Percentiles rank a stretch among this genome's conserved stretches.
phyloP scores from a whole-genome alignment of 1,140 invertebrate genomes.

The Laupala kohalensis region DNA sequence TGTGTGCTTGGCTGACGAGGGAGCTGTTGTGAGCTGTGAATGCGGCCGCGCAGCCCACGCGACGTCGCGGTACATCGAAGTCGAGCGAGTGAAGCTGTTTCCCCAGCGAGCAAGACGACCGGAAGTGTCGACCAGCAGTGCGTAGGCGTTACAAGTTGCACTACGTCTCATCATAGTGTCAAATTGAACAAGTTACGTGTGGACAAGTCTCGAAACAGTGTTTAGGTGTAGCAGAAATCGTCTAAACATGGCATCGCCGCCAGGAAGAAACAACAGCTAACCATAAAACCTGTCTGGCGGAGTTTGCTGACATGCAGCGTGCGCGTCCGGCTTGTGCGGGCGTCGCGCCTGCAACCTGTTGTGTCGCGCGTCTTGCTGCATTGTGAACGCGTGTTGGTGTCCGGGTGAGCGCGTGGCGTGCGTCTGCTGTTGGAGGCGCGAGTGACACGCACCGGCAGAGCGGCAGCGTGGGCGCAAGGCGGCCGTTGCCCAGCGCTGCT shows the following conservation, averaged over 20 bases:
- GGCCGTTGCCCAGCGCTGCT: no score
- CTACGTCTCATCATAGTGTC: not conserved
- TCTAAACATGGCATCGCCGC: not conserved
- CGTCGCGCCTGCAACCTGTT: not conserved
- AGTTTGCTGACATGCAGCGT: constrained; percentile 1
- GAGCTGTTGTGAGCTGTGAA: constrained; percentile 8
- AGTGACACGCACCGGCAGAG: not conserved
- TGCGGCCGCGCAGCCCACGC: constrained; percentile 8
- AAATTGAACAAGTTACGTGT: not conserved
- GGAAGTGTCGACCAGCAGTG: not conserved
- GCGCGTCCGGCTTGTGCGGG: not conserved
- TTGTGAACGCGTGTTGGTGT: not conserved
- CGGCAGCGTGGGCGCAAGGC: no score
- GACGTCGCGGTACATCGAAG: no score
- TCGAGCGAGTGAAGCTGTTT: no score
- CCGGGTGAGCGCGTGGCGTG: not conserved
- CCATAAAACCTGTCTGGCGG: not conserved
- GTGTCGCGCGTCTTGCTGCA: not conserved
- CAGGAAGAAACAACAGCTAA: not conserved
- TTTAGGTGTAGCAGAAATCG: not conserved
- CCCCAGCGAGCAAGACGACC: not conserved
- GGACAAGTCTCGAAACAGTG: not conserved
- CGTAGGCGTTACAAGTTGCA: not conserved
- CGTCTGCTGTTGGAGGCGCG: not conserved
- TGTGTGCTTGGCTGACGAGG: constrained; percentile 1